phyloP scores from a whole-genome alignment of 2,113 vertebrate species.

The Centrocercus urophasianus region DNA sequence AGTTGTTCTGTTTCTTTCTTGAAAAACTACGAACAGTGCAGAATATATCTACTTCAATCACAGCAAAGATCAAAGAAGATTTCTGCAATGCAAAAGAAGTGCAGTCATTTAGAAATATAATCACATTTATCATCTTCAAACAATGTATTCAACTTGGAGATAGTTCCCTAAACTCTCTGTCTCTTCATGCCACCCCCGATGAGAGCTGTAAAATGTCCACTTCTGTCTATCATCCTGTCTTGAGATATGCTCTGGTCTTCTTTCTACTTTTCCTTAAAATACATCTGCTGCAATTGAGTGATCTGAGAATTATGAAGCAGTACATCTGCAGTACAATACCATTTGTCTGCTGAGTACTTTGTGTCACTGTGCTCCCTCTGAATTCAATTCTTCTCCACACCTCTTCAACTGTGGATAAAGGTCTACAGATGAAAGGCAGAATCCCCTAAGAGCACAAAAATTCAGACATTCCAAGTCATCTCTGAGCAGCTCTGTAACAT shows the following conservation, averaged over 20 bases:
- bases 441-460: background rate
- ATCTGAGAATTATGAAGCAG: background rate
- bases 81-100: conserved; percentile 22
- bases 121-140: background rate
- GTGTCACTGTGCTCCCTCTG: background rate
- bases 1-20: background rate
- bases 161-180: background rate
- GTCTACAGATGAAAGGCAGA: background rate
- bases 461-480: background rate
- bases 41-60: background rate
- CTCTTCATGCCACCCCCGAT: background rate
- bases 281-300: background rate
- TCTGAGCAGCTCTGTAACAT: background rate
- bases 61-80: conserved; percentile 31
- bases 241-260: background rate
- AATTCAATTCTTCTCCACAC: background rate
- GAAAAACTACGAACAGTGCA: background rate
- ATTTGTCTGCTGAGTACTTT: background rate
- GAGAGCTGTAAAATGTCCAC: background rate
- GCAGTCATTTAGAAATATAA: background rate
- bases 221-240: background rate
- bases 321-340: background rate
- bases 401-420: background rate
- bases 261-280: background rate
- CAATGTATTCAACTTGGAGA: background rate